Base-by-base conservation (phyloP, 1,140 invertebrate genomes). In the Stratiolaelaps scimitus region DNA sequence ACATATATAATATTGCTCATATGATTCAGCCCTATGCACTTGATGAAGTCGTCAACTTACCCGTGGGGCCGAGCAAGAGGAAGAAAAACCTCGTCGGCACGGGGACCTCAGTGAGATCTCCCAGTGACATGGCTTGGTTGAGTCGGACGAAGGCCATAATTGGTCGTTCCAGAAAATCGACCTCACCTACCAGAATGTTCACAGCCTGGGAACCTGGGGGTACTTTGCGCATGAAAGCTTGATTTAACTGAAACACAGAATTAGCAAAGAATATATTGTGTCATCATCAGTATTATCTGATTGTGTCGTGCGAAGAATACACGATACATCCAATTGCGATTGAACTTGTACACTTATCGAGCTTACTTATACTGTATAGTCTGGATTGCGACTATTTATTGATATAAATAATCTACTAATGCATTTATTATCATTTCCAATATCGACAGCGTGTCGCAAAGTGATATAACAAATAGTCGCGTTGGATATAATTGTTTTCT, bases 181-280 rank as follows among this genome's bases (percentile, higher is more conserved):
- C 88, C 79, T 98, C 93, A 10, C 95, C 95, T 1, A 99, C 91
- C 10, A 99, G 79, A 71, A 99, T 94, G 75, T 97, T 98, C 60
- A 90, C 90, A 1, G 93, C 92, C 77, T 98, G 94, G 0, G 92
- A 88, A 23, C 92, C 93, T 0, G 83, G 82, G n/a, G 93, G 94
- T 73, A 98, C 92, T 80, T 98, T 98, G 45, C 88, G 82, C 90
- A 96, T 92, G 71, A 97, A 97, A 71, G 92, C 83, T 64, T 85
- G 85, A 76, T 97, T 96, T 53, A 83, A 81, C 82, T 90, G 80
- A 69, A 72, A 72, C 71, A 72, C 71, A 67, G 56, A 29, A 67
- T 43, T 47, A 66, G 34, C 1, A 40, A 20, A 68, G 17, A 68
- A 40, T 7, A 0, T 10, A n/a, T 26, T 13, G 7, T 43, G 7